These are phyloP conservation scores for Thymelicus sylvestris DNA, from an alignment of 2,888 invertebrate genomes.

Conservation along the genomic window DNA sequence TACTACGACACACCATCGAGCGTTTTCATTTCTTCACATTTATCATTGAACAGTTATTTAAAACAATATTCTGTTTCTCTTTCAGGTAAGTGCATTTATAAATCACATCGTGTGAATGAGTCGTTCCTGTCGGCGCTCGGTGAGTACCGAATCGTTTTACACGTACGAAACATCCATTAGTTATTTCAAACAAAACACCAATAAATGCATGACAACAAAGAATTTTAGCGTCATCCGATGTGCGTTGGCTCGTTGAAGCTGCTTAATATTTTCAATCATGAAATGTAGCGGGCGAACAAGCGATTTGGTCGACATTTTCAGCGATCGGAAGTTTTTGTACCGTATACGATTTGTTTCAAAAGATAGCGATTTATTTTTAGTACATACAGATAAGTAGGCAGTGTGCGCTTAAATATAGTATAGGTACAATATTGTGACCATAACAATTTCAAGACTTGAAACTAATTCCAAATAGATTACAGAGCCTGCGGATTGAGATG, in stretches of 20 bases:
- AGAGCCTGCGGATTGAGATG: too few relatives aligned
- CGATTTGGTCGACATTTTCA: background rate
- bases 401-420: too few relatives aligned
- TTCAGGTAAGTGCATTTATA: slow-evolving; percentile 37
- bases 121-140: slow-evolving; percentile 15
- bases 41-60: slow-evolving; percentile 29
- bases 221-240: slow-evolving; percentile 23
- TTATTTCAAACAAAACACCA: slow-evolving; percentile 27
- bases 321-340: background rate
- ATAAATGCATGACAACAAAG: slow-evolving; percentile 3
- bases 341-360: background rate
- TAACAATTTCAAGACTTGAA: too few relatives aligned
- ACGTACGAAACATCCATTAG: slow-evolving; percentile 29
- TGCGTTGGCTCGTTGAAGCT: slow-evolving; percentile 3
- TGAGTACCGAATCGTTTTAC: slow-evolving; percentile 25
- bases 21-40: slow-evolving; percentile 17
- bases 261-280: slow-evolving; percentile 9
- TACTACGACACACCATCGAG: background rate
- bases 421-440: too few relatives aligned
- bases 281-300: slow-evolving; percentile 18
- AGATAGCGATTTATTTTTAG: background rate
- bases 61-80: slow-evolving; percentile 29
- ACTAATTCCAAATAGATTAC: too few relatives aligned
- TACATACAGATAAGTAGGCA: too few relatives aligned
- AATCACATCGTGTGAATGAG: slow-evolving; percentile 34